Base-by-base conservation (phyloP, 2,797 vertebrate genomes). In the Naso thynnoides region DNA sequence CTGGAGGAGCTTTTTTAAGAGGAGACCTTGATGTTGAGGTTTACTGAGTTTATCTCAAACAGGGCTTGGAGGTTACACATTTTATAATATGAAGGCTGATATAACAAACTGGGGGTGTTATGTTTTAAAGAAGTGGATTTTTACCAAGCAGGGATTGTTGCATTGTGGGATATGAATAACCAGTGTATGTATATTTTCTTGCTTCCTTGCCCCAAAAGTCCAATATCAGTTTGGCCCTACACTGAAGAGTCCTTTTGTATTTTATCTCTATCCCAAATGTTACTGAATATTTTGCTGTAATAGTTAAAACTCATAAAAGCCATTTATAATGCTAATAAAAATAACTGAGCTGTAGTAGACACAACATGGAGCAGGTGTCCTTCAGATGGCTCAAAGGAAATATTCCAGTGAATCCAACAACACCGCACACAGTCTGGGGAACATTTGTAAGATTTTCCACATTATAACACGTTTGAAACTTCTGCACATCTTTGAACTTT, bases 311-410 rank as follows among this genome's bases (percentile, higher is more conserved):
- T 26, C n/a, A 33, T 24, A 14, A 61, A 29, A 36, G 15, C 4
- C 1, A 3, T 26, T 38, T 1, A 2, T 42, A 44, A 13, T 15
- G 29, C 29, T 59, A 1, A 41, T 29, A 21, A 26, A 45, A 50
- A 33, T 18, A 24, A 15, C 31, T 58, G 57, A 31, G 52, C 66
- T 47, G 14, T 19, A 8, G 21, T 6, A 38, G 62, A 74, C 64
- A 45, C 26, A 56, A 42, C 44, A 57, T 26, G n/a, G 5, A 69
- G 18, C 19, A 10, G 7, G 16, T 50, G 54, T 56, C 54, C 58
- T 60, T 67, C 53, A 47, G 14, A 67, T 23, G 27, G 19, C 33
- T 76, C 6, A 1, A 16, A 64, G 59, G 58, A 65, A 45, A 66
- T 38, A 69, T 57, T 55, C 57, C 57, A 52, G 13, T 7, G 19